phyloP scores from a whole-genome alignment of 2,888 invertebrate genomes.

The Pemphredon lugubris region DNA sequence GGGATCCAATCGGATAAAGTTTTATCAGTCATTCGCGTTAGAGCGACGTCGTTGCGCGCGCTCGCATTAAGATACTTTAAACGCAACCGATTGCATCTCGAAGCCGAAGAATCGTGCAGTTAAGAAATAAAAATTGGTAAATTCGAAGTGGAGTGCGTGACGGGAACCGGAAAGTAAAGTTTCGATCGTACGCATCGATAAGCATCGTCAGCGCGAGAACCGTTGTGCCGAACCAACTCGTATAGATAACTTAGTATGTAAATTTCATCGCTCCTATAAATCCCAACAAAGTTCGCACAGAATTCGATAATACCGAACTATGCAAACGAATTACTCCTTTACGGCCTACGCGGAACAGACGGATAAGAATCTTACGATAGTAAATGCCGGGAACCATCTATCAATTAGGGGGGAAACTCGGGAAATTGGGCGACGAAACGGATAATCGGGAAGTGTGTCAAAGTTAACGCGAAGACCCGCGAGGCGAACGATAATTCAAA shows the following conservation, averaged over 20 bases:
- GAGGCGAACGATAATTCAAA: neutral
- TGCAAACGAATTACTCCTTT: constrained; percentile 31
- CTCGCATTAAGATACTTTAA: no score
- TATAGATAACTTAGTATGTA: constrained; percentile 48
- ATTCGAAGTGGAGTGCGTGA: neutral
- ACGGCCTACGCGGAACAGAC: constrained; percentile 24
- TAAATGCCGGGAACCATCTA: neutral
- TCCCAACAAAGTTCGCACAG: constrained; percentile 42
- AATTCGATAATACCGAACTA: constrained; percentile 32
- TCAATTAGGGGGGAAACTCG: constrained; percentile 16
- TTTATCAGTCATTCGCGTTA: no score
- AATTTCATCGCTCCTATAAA: constrained; percentile 51
- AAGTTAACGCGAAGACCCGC: no score
- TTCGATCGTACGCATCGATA: constrained; percentile 47
- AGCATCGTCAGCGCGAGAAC: constrained; percentile 42
- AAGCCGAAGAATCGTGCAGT: no score
- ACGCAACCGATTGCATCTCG: no score
- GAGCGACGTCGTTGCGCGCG: no score
- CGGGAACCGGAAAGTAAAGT: constrained; percentile 3
- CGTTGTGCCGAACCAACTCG: constrained; percentile 25
- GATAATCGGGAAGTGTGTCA: no score
- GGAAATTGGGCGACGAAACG: no score
- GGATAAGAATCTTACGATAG: no score
- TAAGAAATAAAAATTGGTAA: neutral
- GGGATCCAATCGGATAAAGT: no score